Conservation (phyloP, 2,113 vertebrate genomes). For the Amphiprion percula region DNA sequence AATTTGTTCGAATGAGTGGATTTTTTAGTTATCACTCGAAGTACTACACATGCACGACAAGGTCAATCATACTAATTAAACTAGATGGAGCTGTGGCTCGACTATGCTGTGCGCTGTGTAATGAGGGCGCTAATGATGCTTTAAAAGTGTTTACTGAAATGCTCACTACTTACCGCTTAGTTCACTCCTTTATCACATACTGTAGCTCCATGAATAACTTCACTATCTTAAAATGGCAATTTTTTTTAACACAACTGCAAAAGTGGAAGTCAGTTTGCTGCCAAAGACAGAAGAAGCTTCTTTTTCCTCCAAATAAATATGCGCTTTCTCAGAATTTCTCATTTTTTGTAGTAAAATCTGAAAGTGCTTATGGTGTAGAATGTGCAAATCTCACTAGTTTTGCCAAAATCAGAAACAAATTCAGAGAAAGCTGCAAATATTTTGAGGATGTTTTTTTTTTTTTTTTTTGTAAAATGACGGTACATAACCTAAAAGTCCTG, state of each 20-base stretch:
- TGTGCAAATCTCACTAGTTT: not conserved
- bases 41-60: not conserved
- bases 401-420: too few species aligned
- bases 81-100: constrained; percentile 30
- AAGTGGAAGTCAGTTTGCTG: constrained; percentile 8
- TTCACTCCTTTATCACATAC: constrained; percentile 34
- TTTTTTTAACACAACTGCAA: constrained; percentile 38
- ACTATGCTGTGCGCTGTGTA: constrained; percentile 37
- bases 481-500: too few species aligned
- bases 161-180: constrained; percentile 3
- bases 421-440: not conserved
- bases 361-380: not conserved
- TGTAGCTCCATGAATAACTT: constrained; percentile 25
- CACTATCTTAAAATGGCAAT: constrained; percentile 19
- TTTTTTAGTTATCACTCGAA: constrained; percentile 11
- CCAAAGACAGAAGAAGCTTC: not conserved
- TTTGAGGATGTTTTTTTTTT: not conserved
- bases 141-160: constrained; percentile 52
- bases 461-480: not conserved
- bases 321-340: not conserved
- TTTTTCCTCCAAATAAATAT: constrained; percentile 1
- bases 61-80: constrained; percentile 53
- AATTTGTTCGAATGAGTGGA: constrained; percentile 8
- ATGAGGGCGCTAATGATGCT: constrained; percentile 65
- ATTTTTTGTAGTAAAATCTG: not conserved